Evolutionary conservation across 2,797 vertebrate genomes (phyloP).

Genomic region (Argyrosomus regius): DNA sequence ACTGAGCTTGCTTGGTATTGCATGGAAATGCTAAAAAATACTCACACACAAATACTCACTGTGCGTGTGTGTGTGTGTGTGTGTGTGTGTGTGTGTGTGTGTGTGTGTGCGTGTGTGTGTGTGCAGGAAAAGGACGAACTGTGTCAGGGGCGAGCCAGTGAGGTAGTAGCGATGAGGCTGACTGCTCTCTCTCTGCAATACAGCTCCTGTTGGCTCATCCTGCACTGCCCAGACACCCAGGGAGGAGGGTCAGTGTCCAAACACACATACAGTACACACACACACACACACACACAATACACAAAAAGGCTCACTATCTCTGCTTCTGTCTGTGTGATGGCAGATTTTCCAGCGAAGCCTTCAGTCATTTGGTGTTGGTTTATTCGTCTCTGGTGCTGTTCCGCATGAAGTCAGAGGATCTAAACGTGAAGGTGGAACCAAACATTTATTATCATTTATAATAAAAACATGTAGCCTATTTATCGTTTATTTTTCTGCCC

Average conservation of each 20-base stretch:
- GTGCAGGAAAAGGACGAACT: slow-evolving; percentile 87
- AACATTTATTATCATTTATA: too few species aligned
- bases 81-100: slow-evolving; percentile 23
- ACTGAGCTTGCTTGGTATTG: slow-evolving; percentile 9
- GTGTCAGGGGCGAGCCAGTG: slow-evolving; percentile 84
- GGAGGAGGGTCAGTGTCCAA: slow-evolving; percentile 85
- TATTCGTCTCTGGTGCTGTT: slow-evolving; percentile 90
- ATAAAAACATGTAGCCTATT: not conserved
- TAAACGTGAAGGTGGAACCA: slow-evolving; percentile 92
- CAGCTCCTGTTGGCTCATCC: slow-evolving; percentile 91
- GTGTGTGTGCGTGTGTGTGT: slow-evolving; percentile 43
- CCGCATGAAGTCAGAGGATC: slow-evolving; percentile 87
- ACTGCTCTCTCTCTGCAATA: slow-evolving; percentile 93
- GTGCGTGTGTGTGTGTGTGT: not conserved
- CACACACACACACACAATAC: too few species aligned
- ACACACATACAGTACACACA: not conserved
- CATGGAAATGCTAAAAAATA: not conserved
- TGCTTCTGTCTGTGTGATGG: slow-evolving; percentile 63
- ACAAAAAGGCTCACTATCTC: not conserved
- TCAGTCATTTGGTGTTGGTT: slow-evolving; percentile 88
- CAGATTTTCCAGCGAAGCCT: slow-evolving; percentile 86
- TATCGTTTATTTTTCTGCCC: not conserved
- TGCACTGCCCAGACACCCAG: slow-evolving; percentile 83
- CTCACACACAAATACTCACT: too few species aligned
- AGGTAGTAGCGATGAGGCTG: slow-evolving; percentile 88